Evolutionary conservation across 1,140 invertebrate genomes (phyloP), one percentile per base, ranked within the genome.

Genomic region (Drosophila insularis): DNA sequence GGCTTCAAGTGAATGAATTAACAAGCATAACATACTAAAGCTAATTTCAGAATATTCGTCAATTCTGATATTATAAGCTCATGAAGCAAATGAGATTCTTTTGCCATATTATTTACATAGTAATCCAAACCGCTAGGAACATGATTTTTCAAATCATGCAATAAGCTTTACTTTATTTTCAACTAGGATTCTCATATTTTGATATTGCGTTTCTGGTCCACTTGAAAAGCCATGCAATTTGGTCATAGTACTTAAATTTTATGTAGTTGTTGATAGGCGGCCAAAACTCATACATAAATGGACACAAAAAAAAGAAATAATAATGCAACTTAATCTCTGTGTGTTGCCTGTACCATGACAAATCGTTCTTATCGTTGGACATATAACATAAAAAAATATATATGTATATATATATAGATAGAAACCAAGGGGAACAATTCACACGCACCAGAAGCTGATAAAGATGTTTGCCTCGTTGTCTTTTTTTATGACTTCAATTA

Each of bases 401-500:
- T 19, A 46, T 21, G 1, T 46, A 46, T 19, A 14, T 46, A 46
- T 46, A 10, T 43, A 43, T 14, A 17, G 6, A 2, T 14, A 14
- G 61, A 81, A 81, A 78, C 65, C 68, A 77, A 73, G 78, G 67
- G 77, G 82, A 87, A 72, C 80, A 74, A 87, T 87, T 82, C 82
- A 68, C 82, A 86, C 82, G 82, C 82, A 87, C 82, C 80, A 68
- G 19, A 53, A 63, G 59, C 78, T 70, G 81, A 86, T 85, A 85
- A 85, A 85, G 81, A 81, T 78, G 81, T 86, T 81, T 85, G 70
- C 40, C 53, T 50, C 67, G 77, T 74, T 80, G 76, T 85, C 74
- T 86, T 86, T 87, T 86, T 86, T 86, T 86, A 86, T 70, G 82
- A 87, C 84, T 87, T 86, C 82, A 86, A 86, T 86, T 86, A 86